Conservation (phyloP, 2,113 vertebrate species). For the Polypterus bichir region DNA sequence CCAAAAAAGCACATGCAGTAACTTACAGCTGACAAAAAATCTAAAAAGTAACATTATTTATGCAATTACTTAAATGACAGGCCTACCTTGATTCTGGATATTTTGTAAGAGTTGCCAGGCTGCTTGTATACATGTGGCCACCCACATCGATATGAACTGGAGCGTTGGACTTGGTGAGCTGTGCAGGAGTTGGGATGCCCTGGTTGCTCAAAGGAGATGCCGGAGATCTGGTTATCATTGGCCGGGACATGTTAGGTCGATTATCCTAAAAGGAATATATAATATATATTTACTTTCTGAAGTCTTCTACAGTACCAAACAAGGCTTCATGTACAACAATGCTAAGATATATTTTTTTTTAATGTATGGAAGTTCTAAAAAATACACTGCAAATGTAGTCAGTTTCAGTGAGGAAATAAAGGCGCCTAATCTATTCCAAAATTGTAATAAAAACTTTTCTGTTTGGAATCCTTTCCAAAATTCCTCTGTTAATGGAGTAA, state of each 20-base stretch:
- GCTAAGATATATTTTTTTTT: no score
- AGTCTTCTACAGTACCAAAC: no score
- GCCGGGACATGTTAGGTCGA: conserved; percentile 96
- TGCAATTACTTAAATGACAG: conserved; percentile 6
- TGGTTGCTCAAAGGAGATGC: conserved; percentile 95
- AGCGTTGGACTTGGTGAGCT: conserved; percentile 95
- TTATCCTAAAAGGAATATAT: conserved; percentile 60
- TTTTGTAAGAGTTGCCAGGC: conserved; percentile 90
- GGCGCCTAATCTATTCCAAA: no score
- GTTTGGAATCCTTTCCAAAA: no score
- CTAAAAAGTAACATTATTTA: conserved; percentile 6
- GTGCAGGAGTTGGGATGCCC: conserved; percentile 93
- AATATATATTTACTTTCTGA: no score
- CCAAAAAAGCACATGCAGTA: conserved; percentile 18
- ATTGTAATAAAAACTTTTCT: no score
- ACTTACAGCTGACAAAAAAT: conserved; percentile 25
- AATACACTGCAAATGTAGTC: no score
- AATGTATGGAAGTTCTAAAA: no score
- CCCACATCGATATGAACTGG: conserved; percentile 96
- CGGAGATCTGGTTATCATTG: conserved; percentile 93
- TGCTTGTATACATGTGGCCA: conserved; percentile 98
- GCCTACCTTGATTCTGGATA: conserved; percentile 83
- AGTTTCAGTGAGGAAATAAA: no score
- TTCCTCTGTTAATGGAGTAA: no score
- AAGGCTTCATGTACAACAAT: no score